These are phyloP conservation scores for Acleris cristana DNA, from an alignment of 2,888 invertebrate species.

Conservation along the genomic window DNA sequence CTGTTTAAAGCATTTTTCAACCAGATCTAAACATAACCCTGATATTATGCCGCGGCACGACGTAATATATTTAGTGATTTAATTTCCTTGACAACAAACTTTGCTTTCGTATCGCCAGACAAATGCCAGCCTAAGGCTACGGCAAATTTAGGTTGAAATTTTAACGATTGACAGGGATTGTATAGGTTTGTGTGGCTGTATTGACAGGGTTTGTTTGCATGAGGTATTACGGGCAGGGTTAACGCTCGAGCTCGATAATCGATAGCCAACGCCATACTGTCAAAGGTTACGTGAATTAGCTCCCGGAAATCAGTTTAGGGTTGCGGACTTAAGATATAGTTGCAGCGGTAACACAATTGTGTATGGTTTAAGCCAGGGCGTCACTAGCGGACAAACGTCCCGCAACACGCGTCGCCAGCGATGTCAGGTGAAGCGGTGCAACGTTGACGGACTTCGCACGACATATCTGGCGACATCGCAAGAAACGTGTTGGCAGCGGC, in stretches of 20 bases:
- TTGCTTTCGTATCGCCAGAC: not conserved
- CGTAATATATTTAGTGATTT: constrained; percentile 37
- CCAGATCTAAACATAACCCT: constrained; percentile 18
- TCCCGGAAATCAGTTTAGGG: not conserved
- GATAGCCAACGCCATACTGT: not conserved
- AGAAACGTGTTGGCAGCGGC: too few species aligned
- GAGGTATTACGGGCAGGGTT: constrained; percentile 13
- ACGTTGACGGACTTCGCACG: too few species aligned
- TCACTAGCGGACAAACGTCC: too few species aligned
- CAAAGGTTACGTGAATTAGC: not conserved
- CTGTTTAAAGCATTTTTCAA: constrained; percentile 9
- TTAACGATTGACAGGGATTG: not conserved
- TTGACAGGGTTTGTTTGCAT: constrained; percentile 26
- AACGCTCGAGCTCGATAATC: constrained; percentile 12
- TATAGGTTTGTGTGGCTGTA: constrained; percentile 2
- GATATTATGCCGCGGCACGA: constrained; percentile 32
- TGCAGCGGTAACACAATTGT: too few species aligned
- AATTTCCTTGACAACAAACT: constrained; percentile 36
- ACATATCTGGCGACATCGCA: too few species aligned
- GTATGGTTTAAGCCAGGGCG: too few species aligned
- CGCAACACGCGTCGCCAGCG: too few species aligned
- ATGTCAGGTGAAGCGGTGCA: too few species aligned
- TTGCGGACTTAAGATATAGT: too few species aligned
- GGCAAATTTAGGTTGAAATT: not conserved
- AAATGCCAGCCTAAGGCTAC: constrained; percentile 1